These are phyloP conservation scores for Mesopsocus fuscifrons DNA, from an alignment of 2,888 invertebrate species.

Conservation along the genomic window DNA sequence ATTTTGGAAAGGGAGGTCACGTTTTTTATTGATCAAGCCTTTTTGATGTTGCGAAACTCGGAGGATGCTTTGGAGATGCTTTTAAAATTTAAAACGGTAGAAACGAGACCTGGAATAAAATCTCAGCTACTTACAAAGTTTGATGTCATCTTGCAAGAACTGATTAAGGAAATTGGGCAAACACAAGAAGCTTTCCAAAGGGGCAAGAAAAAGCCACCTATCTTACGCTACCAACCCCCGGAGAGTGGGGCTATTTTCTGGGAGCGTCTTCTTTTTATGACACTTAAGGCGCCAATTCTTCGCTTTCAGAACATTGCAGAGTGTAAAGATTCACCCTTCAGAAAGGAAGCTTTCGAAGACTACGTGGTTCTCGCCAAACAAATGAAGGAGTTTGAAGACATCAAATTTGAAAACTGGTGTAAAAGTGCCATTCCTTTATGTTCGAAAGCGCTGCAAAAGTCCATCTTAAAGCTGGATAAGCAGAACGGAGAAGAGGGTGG, in stretches of 20 bases:
- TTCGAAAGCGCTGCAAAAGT: conserved; percentile 43
- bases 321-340: conserved; percentile 49
- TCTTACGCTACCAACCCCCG: conserved; percentile 57
- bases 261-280: conserved; percentile 59
- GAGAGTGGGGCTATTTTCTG: conserved; percentile 73
- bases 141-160: conserved; percentile 66
- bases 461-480: conserved; percentile 31
- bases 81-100: conserved; percentile 56
- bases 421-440: conserved; percentile 35
- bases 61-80: conserved; percentile 66
- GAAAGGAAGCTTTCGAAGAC: conserved; percentile 54
- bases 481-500: neutral
- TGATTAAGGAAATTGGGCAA: conserved; percentile 57
- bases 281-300: conserved; percentile 60
- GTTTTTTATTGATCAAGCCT: conserved; percentile 63
- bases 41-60: conserved; percentile 37
- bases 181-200: conserved; percentile 52
- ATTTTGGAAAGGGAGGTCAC: conserved; percentile 64
- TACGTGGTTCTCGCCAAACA: conserved; percentile 56
- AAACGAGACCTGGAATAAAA: conserved; percentile 53
- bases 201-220: conserved; percentile 41
- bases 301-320: conserved; percentile 59
- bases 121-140: conserved; percentile 60
- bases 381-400: conserved; percentile 56
- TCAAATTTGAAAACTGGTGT: conserved; percentile 51